Evolutionary conservation across 2,888 invertebrate genomes (phyloP).

Genomic region (Tetranychus truncatus): DNA sequence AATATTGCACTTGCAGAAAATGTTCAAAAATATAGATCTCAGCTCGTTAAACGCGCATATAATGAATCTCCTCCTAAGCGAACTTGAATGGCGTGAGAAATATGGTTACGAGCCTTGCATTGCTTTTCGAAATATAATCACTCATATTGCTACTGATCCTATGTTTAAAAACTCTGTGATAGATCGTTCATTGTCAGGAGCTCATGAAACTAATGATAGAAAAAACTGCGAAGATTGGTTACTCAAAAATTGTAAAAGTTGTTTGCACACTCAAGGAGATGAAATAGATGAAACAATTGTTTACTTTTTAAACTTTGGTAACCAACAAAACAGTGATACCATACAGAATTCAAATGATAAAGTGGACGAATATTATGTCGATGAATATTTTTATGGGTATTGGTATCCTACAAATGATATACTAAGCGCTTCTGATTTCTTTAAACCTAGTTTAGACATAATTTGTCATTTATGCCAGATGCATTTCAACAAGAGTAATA

Average conservation of each 20-base stretch:
- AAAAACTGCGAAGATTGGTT: no score
- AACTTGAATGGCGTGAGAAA: conserved; percentile 69
- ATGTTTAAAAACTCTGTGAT: not conserved
- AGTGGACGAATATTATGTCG: not conserved
- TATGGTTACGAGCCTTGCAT: conserved; percentile 56
- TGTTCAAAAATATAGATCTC: not conserved
- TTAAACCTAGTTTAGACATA: not conserved
- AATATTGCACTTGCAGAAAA: not conserved
- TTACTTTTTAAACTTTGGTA: not conserved
- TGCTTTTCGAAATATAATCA: conserved; percentile 60
- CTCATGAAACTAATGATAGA: no score
- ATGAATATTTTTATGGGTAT: not conserved
- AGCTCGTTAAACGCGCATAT: not conserved
- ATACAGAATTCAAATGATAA: not conserved
- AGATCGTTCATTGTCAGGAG: not conserved
- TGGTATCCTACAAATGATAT: not conserved
- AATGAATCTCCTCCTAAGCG: conserved; percentile 42
- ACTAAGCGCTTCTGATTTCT: not conserved
- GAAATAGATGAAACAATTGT: not conserved
- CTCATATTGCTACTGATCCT: conserved; percentile 41
- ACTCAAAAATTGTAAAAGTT: no score
- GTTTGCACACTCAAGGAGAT: no score
- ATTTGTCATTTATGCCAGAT: not conserved
- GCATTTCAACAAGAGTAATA: not conserved
- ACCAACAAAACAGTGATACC: not conserved